Conservation (phyloP, 2,888 invertebrate species). For the Morinoia aosen region DNA sequence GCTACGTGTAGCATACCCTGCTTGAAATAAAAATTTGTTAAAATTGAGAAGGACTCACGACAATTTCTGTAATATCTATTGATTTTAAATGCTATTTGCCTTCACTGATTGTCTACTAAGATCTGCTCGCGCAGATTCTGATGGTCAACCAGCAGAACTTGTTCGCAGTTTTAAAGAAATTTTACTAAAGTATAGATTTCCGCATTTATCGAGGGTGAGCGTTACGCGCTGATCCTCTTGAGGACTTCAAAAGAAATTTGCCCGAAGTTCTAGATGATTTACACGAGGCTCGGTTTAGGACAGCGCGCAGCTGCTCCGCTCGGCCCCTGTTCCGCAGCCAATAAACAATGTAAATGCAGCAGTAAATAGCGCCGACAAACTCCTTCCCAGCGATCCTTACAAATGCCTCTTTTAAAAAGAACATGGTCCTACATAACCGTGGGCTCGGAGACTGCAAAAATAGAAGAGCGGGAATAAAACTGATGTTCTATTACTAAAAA, state of each 20-base stretch:
- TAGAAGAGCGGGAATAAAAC: background rate
- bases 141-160: background rate
- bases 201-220: background rate
- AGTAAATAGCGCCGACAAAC: constrained; percentile 19
- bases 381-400: background rate
- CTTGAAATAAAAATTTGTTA: too few species aligned
- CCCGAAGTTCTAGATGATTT: background rate
- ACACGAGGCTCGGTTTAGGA: background rate
- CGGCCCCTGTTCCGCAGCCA: background rate
- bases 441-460: background rate
- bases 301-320: background rate
- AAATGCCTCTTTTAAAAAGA: constrained; percentile 19
- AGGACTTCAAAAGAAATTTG: background rate
- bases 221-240: background rate
- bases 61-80: background rate
- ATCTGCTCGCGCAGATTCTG: background rate
- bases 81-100: background rate
- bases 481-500: background rate
- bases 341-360: constrained; percentile 10
- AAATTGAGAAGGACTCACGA: background rate
- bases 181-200: background rate
- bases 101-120: background rate
- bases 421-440: background rate
- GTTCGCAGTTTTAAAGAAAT: background rate
- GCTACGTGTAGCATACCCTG: too few species aligned